Evolutionary conservation across 2,888 invertebrate genomes (phyloP), one percentile per base, ranked within the genome.

Genomic region (Drosophila tripunctata): DNA sequence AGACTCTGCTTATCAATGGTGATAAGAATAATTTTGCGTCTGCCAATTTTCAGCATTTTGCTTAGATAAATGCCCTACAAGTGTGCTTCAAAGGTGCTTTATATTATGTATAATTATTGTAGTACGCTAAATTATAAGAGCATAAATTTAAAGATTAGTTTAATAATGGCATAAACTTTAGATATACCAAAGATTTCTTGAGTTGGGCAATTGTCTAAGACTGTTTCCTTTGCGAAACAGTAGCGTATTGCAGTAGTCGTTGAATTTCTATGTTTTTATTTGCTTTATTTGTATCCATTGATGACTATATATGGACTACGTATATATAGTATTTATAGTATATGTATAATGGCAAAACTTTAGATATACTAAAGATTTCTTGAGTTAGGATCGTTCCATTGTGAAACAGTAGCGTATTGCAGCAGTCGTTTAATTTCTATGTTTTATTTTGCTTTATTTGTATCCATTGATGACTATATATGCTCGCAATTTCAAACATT

Each of bases 311-410:
- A 36, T n/a, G 33, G 44, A 58, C 54, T 40, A 31, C 38, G 15
- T 24, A 47, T 43, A 47, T 52, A 44, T 43, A 27, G 14, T 71
- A 72, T 69, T 71, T 69, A 52, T 75, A 75, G 70, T 41, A 47
- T 10, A 60, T 75, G 60, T 50, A n/a, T n/a, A n/a, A n/a, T n/a
- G n/a, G n/a, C n/a, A n/a, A n/a, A n/a, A n/a, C n/a, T n/a, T n/a
- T n/a, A n/a, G n/a, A n/a, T n/a, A n/a, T n/a, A n/a, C n/a, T n/a
- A n/a, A n/a, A n/a, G n/a, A n/a, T n/a, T n/a, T n/a, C n/a, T n/a
- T n/a, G n/a, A n/a, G n/a, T n/a, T n/a, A n/a, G n/a, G n/a, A n/a
- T n/a, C n/a, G 0, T 8, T 8, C 24, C 1, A 1, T 10, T 27
- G 3, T 10, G 14, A 5, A 45, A 14, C 8, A 5, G n/a, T 8